Conservation (phyloP, 2,888 invertebrate species). For the Eristalis pertinax region DNA sequence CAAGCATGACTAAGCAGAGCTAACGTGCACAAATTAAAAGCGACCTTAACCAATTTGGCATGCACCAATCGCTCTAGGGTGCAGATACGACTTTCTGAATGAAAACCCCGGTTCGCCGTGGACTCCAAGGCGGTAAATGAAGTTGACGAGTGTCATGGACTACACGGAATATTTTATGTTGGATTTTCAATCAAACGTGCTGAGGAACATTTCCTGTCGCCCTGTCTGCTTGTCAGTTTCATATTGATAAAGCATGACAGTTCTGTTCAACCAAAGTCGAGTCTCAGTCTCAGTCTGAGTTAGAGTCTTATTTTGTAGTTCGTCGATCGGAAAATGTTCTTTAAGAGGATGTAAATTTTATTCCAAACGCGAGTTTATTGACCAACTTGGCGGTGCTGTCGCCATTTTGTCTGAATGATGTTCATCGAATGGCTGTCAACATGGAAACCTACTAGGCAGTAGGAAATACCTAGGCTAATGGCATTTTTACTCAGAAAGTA, state of each 20-base stretch:
- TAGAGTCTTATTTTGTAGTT: too few relatives aligned
- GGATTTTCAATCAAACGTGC: background rate
- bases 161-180: background rate
- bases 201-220: background rate
- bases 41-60: background rate
- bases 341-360: background rate
- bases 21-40: background rate
- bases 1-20: background rate
- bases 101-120: background rate
- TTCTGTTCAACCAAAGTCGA: background rate
- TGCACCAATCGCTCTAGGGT: background rate
- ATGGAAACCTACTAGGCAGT: too few relatives aligned
- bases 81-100: background rate
- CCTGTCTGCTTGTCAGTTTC: background rate
- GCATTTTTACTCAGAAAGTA: too few relatives aligned
- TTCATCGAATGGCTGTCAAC: background rate
- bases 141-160: background rate
- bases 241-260: background rate
- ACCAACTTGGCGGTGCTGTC: background rate
- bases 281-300: background rate
- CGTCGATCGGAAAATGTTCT: too few relatives aligned
- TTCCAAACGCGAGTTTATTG: background rate
- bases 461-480: too few relatives aligned
- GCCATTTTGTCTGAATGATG: background rate
- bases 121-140: background rate